Conservation (phyloP, 2,888 invertebrate species). For the Philonicus albiceps region DNA sequence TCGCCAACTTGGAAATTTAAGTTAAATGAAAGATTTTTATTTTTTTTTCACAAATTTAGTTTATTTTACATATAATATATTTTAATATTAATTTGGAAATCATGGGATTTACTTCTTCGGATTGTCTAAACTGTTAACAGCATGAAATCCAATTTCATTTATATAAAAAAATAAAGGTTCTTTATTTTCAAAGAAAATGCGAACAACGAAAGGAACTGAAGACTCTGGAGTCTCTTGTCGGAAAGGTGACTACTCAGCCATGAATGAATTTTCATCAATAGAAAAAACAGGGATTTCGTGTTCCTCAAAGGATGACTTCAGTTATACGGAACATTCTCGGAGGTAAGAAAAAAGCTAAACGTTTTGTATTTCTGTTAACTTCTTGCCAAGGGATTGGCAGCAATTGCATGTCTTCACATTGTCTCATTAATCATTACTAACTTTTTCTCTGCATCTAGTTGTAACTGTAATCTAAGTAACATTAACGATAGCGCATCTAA, state of each 20-base stretch:
- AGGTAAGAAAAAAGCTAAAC: slow-evolving; percentile 56
- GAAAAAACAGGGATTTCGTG: slow-evolving; percentile 59
- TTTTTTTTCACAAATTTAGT: no score
- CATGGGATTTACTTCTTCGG: no score
- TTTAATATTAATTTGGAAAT: no score
- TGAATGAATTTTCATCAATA: slow-evolving; percentile 66
- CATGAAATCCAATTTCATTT: neutral
- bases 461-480: slow-evolving; percentile 57
- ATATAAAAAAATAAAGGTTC: neutral
- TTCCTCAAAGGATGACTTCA: slow-evolving; percentile 58
- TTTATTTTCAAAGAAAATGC: slow-evolving; percentile 55
- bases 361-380: neutral
- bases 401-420: slow-evolving; percentile 48
- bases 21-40: no score
- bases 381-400: neutral
- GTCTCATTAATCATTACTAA: slow-evolving; percentile 44
- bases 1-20: no score
- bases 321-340: slow-evolving; percentile 65
- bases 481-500: slow-evolving; percentile 60
- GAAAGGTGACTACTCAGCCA: slow-evolving; percentile 65
- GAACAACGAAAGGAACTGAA: slow-evolving; percentile 59
- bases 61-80: no score
- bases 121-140: neutral
- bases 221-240: slow-evolving; percentile 65
- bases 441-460: slow-evolving; percentile 9